Evolutionary conservation across 35 echinoderm and acorn worm species (phyloP), one percentile per base, ranked within the genome.

Genomic region (Stichopus chloronotus): DNA sequence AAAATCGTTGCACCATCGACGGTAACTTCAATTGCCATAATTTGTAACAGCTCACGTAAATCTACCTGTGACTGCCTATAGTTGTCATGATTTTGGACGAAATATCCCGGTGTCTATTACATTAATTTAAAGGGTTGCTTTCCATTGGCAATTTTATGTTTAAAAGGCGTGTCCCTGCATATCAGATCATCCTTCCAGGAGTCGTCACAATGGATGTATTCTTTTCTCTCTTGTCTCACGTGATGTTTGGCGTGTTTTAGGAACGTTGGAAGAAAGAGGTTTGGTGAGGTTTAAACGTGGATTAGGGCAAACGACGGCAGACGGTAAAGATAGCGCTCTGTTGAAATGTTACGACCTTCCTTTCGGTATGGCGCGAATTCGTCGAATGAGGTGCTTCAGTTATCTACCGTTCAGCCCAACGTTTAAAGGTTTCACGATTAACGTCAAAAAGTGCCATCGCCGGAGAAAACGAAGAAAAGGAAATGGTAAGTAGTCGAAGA

Each of bases 351-450:
- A 85, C 17, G 82, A 85, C 16, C 55, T 85, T 59, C 82, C 82
- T 85, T 85, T 85, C 21, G 82, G 82, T 58, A 85, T 85, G 82
- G 11, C 21, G 17, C n/a, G 82, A 20, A 85, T 85, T 85, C 82
- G 82, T 7, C 54, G 82, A 10, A 12, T 85, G 56, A 7, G 55
- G 5, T 85, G 58, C 10, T 9, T 85, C 17, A 85, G 57, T 19
- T 58, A 85, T 58, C 24, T 85, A 58, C 82, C 82, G 24, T 58
- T 58, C 14, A 60, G 82, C 20, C 82, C 82, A 22, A 85, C 82
- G 8, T 85, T 85, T 8, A 7, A 85, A 85, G 82, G 82, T 14
- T 85, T 58, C 19, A 85, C 16, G 24, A 17, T 58, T 21, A 56
- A 19, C 16, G 30, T 43, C 17, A 74, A 74, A 20, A 7, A n/a